Conservation (phyloP, 2,113 vertebrate species). For the Paramormyrops kingsleyae region DNA sequence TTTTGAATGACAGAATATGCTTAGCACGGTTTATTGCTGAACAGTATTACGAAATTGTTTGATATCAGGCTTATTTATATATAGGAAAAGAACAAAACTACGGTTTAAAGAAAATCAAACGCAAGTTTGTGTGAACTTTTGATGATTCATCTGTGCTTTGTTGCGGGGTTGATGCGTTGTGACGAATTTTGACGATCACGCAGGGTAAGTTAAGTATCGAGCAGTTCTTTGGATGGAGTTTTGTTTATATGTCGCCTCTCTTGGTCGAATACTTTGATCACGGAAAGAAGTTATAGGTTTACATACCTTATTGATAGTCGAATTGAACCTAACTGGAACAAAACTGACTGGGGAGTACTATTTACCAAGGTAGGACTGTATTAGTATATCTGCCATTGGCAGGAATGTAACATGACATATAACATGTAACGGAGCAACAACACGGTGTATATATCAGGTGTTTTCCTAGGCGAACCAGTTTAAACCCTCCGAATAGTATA, state of each 20-base stretch:
- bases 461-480: neutral
- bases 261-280: neutral
- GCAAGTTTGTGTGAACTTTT: neutral
- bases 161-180: neutral
- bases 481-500: neutral
- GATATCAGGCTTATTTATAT: neutral
- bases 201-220: slow-evolving; percentile 12
- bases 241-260: slow-evolving; percentile 5
- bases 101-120: neutral
- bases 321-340: neutral
- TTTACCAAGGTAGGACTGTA: neutral
- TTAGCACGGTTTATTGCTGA: neutral
- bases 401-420: neutral
- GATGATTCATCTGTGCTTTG: neutral
- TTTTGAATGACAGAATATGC: neutral
- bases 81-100: neutral
- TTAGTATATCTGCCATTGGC: neutral
- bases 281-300: neutral
- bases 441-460: neutral
- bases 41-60: neutral
- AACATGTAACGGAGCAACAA: neutral
- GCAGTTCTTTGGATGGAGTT: neutral
- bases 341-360: neutral
- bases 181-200: neutral
- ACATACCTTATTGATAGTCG: neutral